phyloP scores from a whole-genome alignment of 30 jellyfish, hydroid and myxozoan genomes.

The Aurelia sp. region DNA sequence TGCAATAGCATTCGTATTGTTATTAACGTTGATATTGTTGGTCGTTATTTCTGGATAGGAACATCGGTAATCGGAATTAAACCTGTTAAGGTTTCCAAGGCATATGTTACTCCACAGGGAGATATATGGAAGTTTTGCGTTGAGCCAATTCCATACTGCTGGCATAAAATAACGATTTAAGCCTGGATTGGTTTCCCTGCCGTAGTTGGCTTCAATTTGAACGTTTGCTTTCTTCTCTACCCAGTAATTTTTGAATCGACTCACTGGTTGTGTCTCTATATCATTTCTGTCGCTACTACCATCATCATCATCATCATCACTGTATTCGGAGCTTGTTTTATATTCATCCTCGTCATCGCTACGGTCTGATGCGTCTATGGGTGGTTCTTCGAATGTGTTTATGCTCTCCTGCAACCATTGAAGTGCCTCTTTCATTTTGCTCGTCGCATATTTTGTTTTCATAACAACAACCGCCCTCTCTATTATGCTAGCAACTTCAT shows the following conservation, averaged over 20 bases:
- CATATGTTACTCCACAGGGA: constrained; percentile 31
- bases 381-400: not conserved
- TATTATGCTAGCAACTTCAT: not conserved
- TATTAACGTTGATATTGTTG: not conserved
- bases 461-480: not conserved
- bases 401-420: not conserved
- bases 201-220: not conserved
- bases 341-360: not conserved
- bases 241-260: not conserved
- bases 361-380: no score
- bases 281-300: no score
- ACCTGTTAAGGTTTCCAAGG: constrained; percentile 15
- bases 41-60: not conserved
- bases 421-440: constrained; percentile 10
- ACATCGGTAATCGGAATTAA: not conserved
- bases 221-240: not conserved
- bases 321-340: not conserved
- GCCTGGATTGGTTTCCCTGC: not conserved
- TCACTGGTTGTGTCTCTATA: not conserved
- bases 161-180: constrained; percentile 21
- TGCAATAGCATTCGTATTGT: constrained; percentile 19
- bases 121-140: not conserved
- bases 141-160: not conserved
- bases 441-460: not conserved
- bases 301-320: not conserved